Evolutionary conservation across 2,888 invertebrate genomes (phyloP), one percentile per base, ranked within the genome.

Genomic region (Caenorhabditis panamensis): DNA sequence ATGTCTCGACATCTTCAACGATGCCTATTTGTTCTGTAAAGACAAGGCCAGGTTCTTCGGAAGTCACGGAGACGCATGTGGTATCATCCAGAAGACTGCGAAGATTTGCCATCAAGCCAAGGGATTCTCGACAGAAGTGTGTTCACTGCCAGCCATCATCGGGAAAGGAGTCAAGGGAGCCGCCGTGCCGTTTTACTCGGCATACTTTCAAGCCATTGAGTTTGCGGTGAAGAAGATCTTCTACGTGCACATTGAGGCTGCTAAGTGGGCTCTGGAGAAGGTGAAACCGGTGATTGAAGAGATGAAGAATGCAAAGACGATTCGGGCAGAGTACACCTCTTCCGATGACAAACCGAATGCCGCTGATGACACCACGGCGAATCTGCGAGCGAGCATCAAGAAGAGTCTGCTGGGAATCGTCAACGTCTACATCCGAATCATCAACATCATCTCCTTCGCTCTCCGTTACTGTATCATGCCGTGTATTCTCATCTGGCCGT

Each of bases 1-100:
- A 73, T 84, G 84, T 53, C 37, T 81, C 6, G 68, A 84, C 37
- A 64, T 73, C n/a, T 84, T 84, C 37, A 71, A 82, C 41, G 79
- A 79, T 2, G 81, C 76, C n/a, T 82, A 79, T 47, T 18, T 66
- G 16, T 62, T 47, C n/a, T 84, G 84, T 37, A 69, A 75, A 36
- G 49, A 53, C 4, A 69, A 76, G 47, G 77, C 79, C 13, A 44
- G 81, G 13, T 79, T 64, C 24, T 71, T 84, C 37, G 82, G 82
- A 20, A 37, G 58, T 18, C 62, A 79, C 49, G 63, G 61, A n/a
- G 71, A 66, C n/a, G 54, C 63, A 0, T 84, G 84, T 41, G 66
- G 63, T 2, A 59, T 71, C 11, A 71, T 84, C 54, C 76, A 79
- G 56, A 72, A 71, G 31, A 72, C 79, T 31, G 71, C 79, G 26